Percentiles rank a stretch among this genome's conserved stretches.
Conservation (phyloP, 37 sponge, comb jelly and placozoan genomes). For the Axinella damicornis region DNA sequence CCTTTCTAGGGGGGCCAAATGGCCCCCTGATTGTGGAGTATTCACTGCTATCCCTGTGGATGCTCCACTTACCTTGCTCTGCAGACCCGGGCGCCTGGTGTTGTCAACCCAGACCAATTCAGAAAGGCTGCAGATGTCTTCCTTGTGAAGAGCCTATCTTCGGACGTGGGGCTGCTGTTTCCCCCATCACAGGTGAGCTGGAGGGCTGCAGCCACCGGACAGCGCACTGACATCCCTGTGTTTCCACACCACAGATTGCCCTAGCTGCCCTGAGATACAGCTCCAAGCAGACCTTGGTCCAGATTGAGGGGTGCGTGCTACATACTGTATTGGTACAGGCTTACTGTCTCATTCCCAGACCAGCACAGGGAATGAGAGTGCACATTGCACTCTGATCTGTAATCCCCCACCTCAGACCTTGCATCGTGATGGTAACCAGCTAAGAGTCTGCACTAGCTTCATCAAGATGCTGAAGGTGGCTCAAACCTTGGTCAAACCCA, state of each 20-base stretch:
- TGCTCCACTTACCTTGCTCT: neutral
- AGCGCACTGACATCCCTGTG: neutral
- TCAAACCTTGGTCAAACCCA: too few relatives aligned
- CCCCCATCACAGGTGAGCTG: slow-evolving; percentile 87
- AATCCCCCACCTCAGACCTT: too few relatives aligned
- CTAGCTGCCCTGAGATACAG: slow-evolving; percentile 78
- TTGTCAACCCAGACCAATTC: slow-evolving; percentile 66
- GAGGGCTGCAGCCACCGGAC: neutral
- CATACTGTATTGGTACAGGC: too few relatives aligned
- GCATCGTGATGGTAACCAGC: too few relatives aligned
- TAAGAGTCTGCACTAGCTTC: too few relatives aligned
- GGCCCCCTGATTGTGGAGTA: too few relatives aligned
- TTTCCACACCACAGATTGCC: slow-evolving; percentile 60
- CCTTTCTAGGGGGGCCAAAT: too few relatives aligned
- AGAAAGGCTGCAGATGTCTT: slow-evolving; percentile 70
- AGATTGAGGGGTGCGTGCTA: slow-evolving; percentile 61
- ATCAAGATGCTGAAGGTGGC: too few relatives aligned
- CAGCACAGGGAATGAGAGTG: too few relatives aligned
- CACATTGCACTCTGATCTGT: too few relatives aligned
- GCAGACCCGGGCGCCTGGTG: slow-evolving; percentile 58
- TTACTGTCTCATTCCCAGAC: too few relatives aligned
- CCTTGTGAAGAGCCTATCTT: slow-evolving; percentile 62
- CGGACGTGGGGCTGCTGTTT: slow-evolving; percentile 73
- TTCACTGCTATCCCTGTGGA: too few relatives aligned
- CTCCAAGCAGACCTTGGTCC: slow-evolving; percentile 45